phyloP scores from a whole-genome alignment of 2,113 vertebrate species.

The Cheirogaleus medius region DNA sequence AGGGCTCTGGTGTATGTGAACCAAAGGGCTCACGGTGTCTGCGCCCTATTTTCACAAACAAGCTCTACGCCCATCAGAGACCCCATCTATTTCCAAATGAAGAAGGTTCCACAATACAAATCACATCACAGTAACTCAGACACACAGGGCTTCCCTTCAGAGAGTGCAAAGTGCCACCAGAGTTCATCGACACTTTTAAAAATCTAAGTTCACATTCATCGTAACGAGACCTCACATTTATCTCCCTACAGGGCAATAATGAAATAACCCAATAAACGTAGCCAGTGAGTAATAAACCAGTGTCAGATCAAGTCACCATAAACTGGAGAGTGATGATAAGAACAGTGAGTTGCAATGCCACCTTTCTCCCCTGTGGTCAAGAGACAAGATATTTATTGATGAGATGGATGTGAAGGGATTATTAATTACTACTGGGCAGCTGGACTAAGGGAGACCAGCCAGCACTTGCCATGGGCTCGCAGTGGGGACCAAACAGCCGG shows the following conservation, averaged over 20 bases:
- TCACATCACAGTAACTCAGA: background rate
- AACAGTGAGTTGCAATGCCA: background rate
- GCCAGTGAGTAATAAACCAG: constrained; percentile 42
- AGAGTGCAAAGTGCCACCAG: background rate
- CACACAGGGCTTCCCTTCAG: background rate
- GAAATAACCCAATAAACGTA: background rate
- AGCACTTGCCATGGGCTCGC: background rate
- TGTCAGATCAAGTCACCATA: background rate
- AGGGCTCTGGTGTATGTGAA: background rate
- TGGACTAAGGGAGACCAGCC: background rate
- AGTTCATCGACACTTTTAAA: background rate
- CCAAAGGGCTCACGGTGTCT: background rate
- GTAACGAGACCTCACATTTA: background rate
- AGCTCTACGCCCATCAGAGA: background rate
- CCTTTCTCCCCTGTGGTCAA: background rate
- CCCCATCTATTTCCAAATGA: background rate
- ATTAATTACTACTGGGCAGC: background rate
- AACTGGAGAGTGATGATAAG: background rate
- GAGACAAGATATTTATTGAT: background rate
- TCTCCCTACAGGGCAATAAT: background rate
- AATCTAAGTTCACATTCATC: background rate
- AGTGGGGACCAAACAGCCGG: background rate
- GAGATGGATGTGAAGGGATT: background rate
- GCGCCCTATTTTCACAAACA: background rate
- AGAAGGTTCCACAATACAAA: background rate